Percentiles rank a stretch among this genome's conserved stretches.
These are phyloP conservation scores for Dexiosoma caninum DNA, from an alignment of 2,888 invertebrate genomes.

Conservation along the genomic window DNA sequence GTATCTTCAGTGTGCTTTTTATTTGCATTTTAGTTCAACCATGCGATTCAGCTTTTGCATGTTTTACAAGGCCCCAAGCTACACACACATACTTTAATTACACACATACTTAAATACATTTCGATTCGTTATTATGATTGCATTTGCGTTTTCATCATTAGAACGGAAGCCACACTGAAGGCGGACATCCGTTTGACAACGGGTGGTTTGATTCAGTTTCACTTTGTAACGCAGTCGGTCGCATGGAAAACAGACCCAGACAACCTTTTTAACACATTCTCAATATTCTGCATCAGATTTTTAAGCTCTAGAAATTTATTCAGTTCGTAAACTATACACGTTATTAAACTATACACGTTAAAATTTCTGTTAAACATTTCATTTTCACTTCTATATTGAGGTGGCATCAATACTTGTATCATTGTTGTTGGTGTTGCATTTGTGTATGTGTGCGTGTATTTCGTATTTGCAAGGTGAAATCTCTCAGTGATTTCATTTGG, in stretches of 20 bases:
- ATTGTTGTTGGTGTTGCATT: too few species aligned
- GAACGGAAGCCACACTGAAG: slow-evolving; percentile 64
- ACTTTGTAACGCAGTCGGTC: slow-evolving; percentile 11
- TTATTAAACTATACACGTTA: slow-evolving; percentile 36
- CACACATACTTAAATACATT: too few species aligned
- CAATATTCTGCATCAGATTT: slow-evolving; percentile 52
- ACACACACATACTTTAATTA: background rate
- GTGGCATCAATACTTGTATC: background rate
- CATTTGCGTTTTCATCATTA: slow-evolving; percentile 55
- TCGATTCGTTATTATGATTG: slow-evolving; percentile 50
- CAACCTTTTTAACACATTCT: slow-evolving; percentile 56
- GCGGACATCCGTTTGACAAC: slow-evolving; percentile 66
- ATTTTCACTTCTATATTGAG: slow-evolving; percentile 24
- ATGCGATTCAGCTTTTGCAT: background rate
- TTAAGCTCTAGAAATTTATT: slow-evolving; percentile 51
- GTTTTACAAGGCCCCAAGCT: background rate
- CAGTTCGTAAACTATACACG: slow-evolving; percentile 34
- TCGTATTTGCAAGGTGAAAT: slow-evolving; percentile 59
- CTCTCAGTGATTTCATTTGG: slow-evolving; percentile 58
- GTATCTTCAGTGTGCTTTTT: background rate
- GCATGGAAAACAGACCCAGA: slow-evolving; percentile 10
- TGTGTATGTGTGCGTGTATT: background rate
- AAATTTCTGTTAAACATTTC: slow-evolving; percentile 41
- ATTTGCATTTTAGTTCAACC: background rate
- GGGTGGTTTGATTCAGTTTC: slow-evolving; percentile 62